phyloP scores from a whole-genome alignment of 2,113 vertebrate species.

The Podarcis raffonei region DNA sequence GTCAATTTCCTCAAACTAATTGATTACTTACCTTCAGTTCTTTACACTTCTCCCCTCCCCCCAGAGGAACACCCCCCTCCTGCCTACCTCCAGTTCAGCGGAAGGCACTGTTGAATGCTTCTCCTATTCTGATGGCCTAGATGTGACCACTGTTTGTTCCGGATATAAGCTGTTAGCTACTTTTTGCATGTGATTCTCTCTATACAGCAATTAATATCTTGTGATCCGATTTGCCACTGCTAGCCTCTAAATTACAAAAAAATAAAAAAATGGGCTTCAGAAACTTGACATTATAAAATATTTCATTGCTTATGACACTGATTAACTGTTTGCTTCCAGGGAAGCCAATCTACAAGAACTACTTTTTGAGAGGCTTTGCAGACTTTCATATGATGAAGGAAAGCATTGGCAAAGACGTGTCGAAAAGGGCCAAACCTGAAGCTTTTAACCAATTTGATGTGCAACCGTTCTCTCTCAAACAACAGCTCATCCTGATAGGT shows the following conservation, averaged over 20 bases:
- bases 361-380: background rate
- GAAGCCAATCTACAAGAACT: background rate
- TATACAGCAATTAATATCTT: background rate
- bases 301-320: background rate
- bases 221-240: background rate
- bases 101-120: background rate
- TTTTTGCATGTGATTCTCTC: conserved; percentile 1
- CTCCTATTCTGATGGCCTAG: background rate
- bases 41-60: background rate
- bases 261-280: background rate
- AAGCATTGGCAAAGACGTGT: background rate
- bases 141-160: background rate
- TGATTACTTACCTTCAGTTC: background rate
- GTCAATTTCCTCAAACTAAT: background rate
- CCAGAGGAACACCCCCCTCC: background rate
- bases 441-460: background rate
- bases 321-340: background rate
- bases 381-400: background rate
- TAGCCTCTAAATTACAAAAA: background rate
- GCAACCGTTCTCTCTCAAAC: rapidly evolving
- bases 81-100: background rate
- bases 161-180: background rate
- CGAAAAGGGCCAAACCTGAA: conserved; percentile 5
- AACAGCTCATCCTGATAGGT: background rate
- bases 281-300: background rate